These are phyloP conservation scores for Corvus moneduloides DNA, from an alignment of 2,113 vertebrate species.

Conservation along the genomic window DNA sequence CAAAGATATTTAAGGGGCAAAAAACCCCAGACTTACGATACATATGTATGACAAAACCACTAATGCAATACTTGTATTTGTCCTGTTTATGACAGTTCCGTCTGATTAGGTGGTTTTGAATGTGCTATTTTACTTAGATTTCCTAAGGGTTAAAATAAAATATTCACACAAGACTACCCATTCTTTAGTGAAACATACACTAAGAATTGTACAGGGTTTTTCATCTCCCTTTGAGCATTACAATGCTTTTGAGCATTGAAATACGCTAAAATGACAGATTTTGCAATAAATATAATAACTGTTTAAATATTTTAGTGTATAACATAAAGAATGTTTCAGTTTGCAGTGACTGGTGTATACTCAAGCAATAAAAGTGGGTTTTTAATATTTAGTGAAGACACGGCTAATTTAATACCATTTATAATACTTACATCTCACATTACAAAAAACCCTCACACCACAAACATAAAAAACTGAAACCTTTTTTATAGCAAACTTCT, in stretches of 20 bases:
- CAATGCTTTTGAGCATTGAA: conserved; percentile 32
- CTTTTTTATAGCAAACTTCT: background rate
- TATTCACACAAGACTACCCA: conserved; percentile 20
- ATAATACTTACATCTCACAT: background rate
- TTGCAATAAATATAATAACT: conserved; percentile 48
- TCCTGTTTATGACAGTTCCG: background rate
- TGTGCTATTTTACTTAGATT: background rate
- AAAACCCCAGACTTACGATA: background rate
- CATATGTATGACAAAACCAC: background rate
- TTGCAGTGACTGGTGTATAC: conserved; percentile 27
- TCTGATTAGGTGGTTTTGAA: background rate
- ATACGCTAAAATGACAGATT: conserved; percentile 50
- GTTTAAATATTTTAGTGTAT: conserved; percentile 21
- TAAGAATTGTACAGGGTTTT: conserved; percentile 26
- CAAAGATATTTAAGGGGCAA: background rate
- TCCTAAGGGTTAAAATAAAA: conserved; percentile 33
- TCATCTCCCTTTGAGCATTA: conserved; percentile 9
- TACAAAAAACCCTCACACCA: background rate
- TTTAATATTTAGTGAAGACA: conserved; percentile 37
- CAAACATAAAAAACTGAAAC: background rate
- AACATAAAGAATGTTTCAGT: conserved; percentile 50
- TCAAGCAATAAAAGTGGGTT: conserved; percentile 13
- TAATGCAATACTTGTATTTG: background rate
- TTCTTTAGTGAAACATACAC: conserved; percentile 29
- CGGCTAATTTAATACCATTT: conserved; percentile 35